Evolutionary conservation across 2,113 vertebrate species (phyloP).

Genomic region (Galemys pyrenaicus): DNA sequence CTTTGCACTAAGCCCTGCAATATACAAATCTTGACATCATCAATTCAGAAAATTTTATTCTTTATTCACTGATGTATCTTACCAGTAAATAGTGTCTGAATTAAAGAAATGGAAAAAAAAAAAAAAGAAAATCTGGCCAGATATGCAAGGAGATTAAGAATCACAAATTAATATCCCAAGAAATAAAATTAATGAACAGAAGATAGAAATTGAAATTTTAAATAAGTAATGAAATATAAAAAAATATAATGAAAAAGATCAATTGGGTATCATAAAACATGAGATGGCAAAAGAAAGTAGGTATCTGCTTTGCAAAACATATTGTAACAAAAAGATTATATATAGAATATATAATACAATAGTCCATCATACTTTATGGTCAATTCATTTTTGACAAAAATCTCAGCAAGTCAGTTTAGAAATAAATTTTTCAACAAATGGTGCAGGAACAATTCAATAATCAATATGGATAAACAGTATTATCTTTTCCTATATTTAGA

Average conservation of each 20-base stretch:
- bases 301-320: no score
- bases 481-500: background rate
- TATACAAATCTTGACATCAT: background rate
- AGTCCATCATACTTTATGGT: accelerated
- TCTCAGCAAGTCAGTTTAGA: background rate
- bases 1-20: background rate
- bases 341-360: background rate
- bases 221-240: no score
- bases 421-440: background rate
- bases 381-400: background rate
- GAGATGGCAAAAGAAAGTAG: no score
- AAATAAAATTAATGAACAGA: no score
- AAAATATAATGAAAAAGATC: no score
- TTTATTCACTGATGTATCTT: background rate
- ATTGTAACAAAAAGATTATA: background rate
- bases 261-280: no score
- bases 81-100: no score
- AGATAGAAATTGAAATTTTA: no score
- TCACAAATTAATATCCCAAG: no score
- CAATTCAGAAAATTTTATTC: background rate
- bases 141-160: no score
- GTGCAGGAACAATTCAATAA: background rate
- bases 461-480: background rate
- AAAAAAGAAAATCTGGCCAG: no score
- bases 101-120: no score